Evolutionary conservation across 2,888 invertebrate genomes (phyloP), one percentile per base, ranked within the genome.

Genomic region (Dendrolimus pini): DNA sequence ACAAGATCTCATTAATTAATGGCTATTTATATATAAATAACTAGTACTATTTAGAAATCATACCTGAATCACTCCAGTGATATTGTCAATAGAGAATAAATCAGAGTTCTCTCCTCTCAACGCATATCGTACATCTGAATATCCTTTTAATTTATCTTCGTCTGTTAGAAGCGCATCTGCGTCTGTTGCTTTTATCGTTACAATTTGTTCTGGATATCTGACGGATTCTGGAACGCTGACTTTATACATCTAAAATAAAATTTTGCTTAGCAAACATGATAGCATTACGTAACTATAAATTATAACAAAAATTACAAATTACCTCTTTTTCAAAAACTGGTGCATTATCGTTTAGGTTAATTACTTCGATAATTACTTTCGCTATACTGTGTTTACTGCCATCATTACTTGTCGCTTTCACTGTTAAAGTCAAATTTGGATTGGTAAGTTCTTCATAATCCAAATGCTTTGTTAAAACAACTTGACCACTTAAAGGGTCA

Each of bases 281-380:
- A 6, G 30, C 2, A 30, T 30, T 30, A 3, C 2, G 30, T 30
- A 3, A 3, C 30, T 30, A 30, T 30, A 6, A 6, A 42, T 18
- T n/a, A 47, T 52, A n/a, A 3, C 8, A 59, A 53, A 52, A 41
- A 7, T 41, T 54, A 8, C 2, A 14, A 68, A 72, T 78, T 77
- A 93, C 93, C 65, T 92, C 90, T 67, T 93, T 92, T 57, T 92
- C 92, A 75, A 96, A 96, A 55, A 91, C 82, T 0, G 96, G 96
- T 61, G 92, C 91, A 75, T 96, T 95, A 71, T 96, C 96, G 72
- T 96, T 96, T 1, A 94, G 91, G 74, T 96, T 96, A 56, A 93
- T 89, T 0, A 96, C 93, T 63, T 93, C 93, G 41, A 96, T 92
- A 54, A 93, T 92, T 1, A 96, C 92, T 62, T 93, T 93, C 0